Evolutionary conservation across 2,888 invertebrate species (phyloP), one percentile per base, ranked within the genome.

Genomic region (Acholoe squamosa): DNA sequence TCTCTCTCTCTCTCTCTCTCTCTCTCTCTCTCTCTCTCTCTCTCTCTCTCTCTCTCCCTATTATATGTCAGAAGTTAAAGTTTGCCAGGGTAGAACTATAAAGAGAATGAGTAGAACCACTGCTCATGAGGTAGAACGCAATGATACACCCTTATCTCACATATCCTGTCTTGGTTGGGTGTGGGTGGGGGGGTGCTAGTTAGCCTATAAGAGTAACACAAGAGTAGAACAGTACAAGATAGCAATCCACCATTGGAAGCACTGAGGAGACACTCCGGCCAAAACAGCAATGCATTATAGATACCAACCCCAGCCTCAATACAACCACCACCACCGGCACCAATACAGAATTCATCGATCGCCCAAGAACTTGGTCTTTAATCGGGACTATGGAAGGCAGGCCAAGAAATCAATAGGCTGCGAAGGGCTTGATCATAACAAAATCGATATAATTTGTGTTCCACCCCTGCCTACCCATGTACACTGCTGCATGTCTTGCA

Each of bases 371-470:
- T 71, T 28, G 71, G 71, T 71, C 71, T 71, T 71, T 71, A 71
- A 71, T 71, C 71, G 25, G 28, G 31, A 71, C 71, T 25, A 71
- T 71, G 28, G 28, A 71, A 71, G 71, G 71, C 25, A 71, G 71
- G 28, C 71, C 31, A n/a, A n/a, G 28, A n/a, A 71, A 71, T 71
- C 71, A 71, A 71, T 71, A 71, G 28, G 25, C 71, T 14, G 28
- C 7, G 31, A 71, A 28, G 71, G 28, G 25, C 14, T 28, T 25
- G 71, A 71, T 71, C 71, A 71, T 71, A n/a, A 28, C 31, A 71
- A 71, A 25, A 71, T 71, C 71, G 71, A 71, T 71, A 71, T 28
- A 71, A 71, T 71, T 71, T 71, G 71, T 71, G 71, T 71, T 71
- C 71, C 28, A 16, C 14, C 25, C 61, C 61, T 3, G 22, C 61